A percentile compares a stretch with the other conserved stretches of the same genome.
These are phyloP conservation scores for Augochlora pura DNA, from an alignment of 1,140 invertebrate genomes.

Conservation along the genomic window DNA sequence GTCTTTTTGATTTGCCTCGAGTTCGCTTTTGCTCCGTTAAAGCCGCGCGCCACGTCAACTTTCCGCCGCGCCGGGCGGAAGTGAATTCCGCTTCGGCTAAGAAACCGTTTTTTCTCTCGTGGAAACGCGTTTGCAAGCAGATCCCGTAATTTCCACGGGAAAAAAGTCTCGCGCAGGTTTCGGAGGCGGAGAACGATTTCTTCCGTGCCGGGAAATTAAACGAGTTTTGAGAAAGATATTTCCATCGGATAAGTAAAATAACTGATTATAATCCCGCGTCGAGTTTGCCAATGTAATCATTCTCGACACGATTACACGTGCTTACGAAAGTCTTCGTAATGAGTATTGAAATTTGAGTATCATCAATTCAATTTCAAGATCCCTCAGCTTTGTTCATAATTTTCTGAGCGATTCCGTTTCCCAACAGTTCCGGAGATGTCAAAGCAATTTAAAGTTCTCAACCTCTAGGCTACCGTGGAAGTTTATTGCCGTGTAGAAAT, in stretches of 20 bases:
- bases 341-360: too few relatives aligned
- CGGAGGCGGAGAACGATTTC: background rate
- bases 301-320: background rate
- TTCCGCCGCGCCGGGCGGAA: background rate
- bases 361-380: too few relatives aligned
- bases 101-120: background rate
- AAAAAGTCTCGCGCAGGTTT: background rate
- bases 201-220: background rate
- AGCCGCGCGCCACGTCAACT: background rate
- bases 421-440: too few relatives aligned
- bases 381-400: too few relatives aligned
- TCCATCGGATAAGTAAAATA: background rate
- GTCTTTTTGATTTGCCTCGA: constrained; percentile 34
- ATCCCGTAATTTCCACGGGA: background rate
- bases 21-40: background rate
- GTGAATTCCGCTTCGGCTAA: constrained; percentile 13
- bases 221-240: background rate
- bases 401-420: too few relatives aligned
- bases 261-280: background rate
- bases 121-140: background rate
- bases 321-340: too few relatives aligned
- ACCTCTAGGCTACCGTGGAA: too few relatives aligned
- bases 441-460: too few relatives aligned
- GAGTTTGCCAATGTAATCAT: background rate
- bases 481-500: too few relatives aligned